Conservation (phyloP, 2,113 vertebrate genomes). For the Erythrolamprus reginae region DNA sequence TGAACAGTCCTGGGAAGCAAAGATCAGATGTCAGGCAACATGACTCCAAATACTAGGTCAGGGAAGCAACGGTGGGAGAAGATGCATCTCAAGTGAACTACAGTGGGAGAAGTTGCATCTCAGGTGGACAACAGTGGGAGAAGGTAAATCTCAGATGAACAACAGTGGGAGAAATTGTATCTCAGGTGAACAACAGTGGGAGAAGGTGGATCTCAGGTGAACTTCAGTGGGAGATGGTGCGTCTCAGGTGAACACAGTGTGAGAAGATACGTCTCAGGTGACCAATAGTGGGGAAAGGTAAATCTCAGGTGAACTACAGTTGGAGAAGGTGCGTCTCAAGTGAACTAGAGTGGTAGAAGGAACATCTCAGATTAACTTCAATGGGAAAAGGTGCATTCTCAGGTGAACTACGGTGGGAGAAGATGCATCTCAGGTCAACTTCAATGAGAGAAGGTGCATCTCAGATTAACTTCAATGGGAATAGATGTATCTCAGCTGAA, state of each 20-base stretch:
- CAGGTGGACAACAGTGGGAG: neutral
- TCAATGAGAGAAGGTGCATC: neutral
- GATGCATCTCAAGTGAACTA: neutral
- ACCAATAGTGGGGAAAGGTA: no score
- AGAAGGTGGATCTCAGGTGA: no score
- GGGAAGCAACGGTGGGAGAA: neutral
- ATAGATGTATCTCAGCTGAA: no score
- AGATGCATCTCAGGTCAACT: no score
- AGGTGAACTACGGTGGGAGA: neutral
- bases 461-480: neutral
- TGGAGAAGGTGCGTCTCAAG: no score
- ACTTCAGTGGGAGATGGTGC: no score
- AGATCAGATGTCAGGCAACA: neutral
- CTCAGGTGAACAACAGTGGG: neutral
- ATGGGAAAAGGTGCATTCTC: neutral
- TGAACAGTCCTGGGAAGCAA: conserved; percentile 66
- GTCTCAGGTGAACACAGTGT: neutral
- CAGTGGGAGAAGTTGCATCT: rapidly evolving
- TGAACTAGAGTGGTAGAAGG: neutral
- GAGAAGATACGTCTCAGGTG: neutral
- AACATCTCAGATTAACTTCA: neutral
- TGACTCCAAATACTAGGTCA: neutral
- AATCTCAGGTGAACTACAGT: no score
- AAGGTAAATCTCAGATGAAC: neutral
- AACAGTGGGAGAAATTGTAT: rapidly evolving